These are phyloP conservation scores for Sycobia sp. DNA, from an alignment of 1,140 invertebrate genomes.

Conservation along the genomic window DNA sequence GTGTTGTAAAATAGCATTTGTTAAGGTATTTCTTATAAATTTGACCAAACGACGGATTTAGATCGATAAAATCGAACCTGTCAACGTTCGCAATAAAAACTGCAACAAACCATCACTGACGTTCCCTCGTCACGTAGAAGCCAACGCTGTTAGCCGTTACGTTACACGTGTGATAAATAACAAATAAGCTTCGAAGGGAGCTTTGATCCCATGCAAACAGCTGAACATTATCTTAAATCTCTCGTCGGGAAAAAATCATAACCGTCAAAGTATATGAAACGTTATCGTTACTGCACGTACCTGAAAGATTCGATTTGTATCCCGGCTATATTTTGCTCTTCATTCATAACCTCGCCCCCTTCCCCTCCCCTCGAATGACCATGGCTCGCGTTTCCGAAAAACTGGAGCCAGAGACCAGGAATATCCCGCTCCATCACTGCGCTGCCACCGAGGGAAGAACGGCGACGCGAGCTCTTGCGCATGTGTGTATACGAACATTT, in stretches of 20 bases:
- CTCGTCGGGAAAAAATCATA: conserved; percentile 21
- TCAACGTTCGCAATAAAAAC: no score
- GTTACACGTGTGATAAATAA: not conserved
- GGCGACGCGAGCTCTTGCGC: no score
- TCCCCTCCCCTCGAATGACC: conserved; percentile 21
- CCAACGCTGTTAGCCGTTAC: no score
- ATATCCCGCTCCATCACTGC: no score
- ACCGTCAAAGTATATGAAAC: conserved; percentile 14
- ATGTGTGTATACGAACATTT: no score
- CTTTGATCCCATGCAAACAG: not conserved
- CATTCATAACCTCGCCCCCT: conserved; percentile 30
- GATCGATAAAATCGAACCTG: no score
- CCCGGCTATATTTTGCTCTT: conserved; percentile 8
- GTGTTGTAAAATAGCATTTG: no score
- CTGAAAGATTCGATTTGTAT: conserved; percentile 20
- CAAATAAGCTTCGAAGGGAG: not conserved
- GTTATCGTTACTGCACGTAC: not conserved
- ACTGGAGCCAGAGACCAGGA: not conserved
- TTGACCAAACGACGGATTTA: no score
- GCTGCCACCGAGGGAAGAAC: no score
- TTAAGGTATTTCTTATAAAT: no score
- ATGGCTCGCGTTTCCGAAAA: not conserved
- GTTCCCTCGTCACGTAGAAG: no score
- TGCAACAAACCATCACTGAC: no score
- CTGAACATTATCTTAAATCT: not conserved